phyloP scores from a whole-genome alignment of 2,888 invertebrate genomes.

The Habroteleia sp. region DNA sequence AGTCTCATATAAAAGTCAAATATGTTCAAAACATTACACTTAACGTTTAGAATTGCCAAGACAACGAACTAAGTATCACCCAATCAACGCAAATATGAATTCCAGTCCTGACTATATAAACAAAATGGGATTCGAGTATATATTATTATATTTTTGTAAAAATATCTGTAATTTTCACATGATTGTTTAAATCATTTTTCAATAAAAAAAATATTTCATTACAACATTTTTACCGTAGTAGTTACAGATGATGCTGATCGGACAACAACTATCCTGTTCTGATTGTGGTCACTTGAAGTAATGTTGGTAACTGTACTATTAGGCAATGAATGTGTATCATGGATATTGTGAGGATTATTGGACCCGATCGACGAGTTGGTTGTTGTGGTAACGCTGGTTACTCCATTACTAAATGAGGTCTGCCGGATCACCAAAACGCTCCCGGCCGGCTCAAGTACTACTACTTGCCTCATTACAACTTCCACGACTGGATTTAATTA shows the following conservation, averaged over 20 bases:
- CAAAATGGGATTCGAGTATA: too few relatives aligned
- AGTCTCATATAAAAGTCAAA: too few relatives aligned
- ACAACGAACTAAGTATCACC: too few relatives aligned
- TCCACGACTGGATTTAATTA: slow-evolving; percentile 19
- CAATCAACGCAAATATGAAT: too few relatives aligned
- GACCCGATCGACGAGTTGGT: slow-evolving; percentile 67
- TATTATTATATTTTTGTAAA: too few relatives aligned
- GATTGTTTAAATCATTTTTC: too few relatives aligned
- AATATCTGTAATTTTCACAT: too few relatives aligned
- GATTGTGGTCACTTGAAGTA: slow-evolving; percentile 78
- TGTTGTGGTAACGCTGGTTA: slow-evolving; percentile 70
- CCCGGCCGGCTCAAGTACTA: slow-evolving; percentile 76
- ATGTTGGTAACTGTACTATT: slow-evolving; percentile 72
- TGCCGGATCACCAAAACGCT: slow-evolving; percentile 79
- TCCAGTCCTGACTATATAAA: too few relatives aligned
- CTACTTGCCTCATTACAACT: slow-evolving; percentile 53
- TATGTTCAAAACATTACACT: too few relatives aligned
- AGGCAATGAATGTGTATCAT: slow-evolving; percentile 71
- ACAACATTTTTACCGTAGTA: slow-evolving; percentile 74
- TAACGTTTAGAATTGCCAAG: too few relatives aligned
- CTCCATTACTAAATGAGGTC: slow-evolving; percentile 73
- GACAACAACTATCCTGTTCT: slow-evolving; percentile 79
- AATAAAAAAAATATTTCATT: too few relatives aligned
- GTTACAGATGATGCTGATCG: slow-evolving; percentile 76
- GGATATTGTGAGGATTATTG: slow-evolving; percentile 68